Evolutionary conservation across 2,888 invertebrate species (phyloP), one percentile per base, ranked within the genome.

Genomic region (Pyrrhia umbra): DNA sequence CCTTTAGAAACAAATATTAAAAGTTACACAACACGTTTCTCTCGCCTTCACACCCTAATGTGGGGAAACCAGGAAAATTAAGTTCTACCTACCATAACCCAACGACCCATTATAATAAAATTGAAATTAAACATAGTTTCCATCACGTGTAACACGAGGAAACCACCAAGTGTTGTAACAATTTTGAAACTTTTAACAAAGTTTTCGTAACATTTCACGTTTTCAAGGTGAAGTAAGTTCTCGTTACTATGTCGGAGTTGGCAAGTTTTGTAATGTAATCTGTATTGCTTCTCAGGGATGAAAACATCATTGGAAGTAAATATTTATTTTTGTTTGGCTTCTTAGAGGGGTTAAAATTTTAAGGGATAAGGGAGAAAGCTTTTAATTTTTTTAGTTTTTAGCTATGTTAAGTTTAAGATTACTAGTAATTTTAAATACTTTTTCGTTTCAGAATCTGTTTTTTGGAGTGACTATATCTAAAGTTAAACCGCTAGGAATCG

Each of bases 171-270:
- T 37, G 68, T 23, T 21, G 27, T 15, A 65, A 45, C 3, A 50
- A 8, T 68, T 64, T 23, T 6, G n/a, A 23, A 56, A 66, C 30
- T 34, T 9, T 56, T 16, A 20, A 39, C 13, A 30, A 25, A 47
- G n/a, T 10, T 57, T 52, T 34, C 8, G 6, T 6, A 66, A 52
- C 10, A 37, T 30, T 42, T 65, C 34, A 57, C 50, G 67, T 66
- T 65, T 56, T 20, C 6, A 30, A 15, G 10, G 30, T 25, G 9
- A 39, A 45, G 57, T 15, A 45, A 27, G 8, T 40, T 15, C 49
- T 23, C 39, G 61, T 23, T 30, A 0, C 10, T 6, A 2, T 43
- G 21, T 6, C 27, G 37, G 18, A 1, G 6, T 39, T 43, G 2
- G 9, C 2, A 23, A 18, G 43, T 23, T 47, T 46, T 21, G 34